Evolutionary conservation across 2,113 vertebrate species (phyloP).

Genomic region (Beaufortia kweichowensis): DNA sequence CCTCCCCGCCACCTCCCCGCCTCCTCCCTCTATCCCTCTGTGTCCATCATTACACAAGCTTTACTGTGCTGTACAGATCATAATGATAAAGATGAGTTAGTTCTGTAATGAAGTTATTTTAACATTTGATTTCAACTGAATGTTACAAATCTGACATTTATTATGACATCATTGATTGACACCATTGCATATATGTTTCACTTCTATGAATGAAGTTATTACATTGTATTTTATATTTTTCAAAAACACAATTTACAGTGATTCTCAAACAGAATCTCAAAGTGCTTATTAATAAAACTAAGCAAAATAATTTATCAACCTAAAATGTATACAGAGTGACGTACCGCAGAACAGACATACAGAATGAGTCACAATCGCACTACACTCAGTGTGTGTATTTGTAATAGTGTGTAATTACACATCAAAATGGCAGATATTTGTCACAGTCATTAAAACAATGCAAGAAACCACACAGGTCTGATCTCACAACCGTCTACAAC

Average conservation of each 20-base stretch:
- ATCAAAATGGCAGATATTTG: background rate
- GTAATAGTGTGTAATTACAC: background rate
- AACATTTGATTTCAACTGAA: background rate
- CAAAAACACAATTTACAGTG: conserved; percentile 7
- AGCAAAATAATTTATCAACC: background rate
- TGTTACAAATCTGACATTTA: background rate
- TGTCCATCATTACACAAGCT: no score
- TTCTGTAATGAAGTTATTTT: no score
- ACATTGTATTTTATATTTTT: background rate
- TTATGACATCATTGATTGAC: background rate
- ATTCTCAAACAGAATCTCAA: conserved; percentile 5
- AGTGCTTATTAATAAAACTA: background rate
- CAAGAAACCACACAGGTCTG: background rate
- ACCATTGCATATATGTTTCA: conserved; percentile 8
- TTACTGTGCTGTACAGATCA: no score
- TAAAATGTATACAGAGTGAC: background rate
- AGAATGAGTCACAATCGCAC: background rate
- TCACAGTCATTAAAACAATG: background rate
- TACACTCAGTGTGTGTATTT: background rate
- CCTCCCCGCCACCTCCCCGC: no score
- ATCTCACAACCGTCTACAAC: background rate
- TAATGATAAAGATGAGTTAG: no score
- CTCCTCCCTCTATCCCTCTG: no score
- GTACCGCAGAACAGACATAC: background rate
- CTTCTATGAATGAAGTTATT: background rate